Base-by-base conservation (phyloP, 2,113 vertebrate genomes). In the Thomomys bottae region DNA sequence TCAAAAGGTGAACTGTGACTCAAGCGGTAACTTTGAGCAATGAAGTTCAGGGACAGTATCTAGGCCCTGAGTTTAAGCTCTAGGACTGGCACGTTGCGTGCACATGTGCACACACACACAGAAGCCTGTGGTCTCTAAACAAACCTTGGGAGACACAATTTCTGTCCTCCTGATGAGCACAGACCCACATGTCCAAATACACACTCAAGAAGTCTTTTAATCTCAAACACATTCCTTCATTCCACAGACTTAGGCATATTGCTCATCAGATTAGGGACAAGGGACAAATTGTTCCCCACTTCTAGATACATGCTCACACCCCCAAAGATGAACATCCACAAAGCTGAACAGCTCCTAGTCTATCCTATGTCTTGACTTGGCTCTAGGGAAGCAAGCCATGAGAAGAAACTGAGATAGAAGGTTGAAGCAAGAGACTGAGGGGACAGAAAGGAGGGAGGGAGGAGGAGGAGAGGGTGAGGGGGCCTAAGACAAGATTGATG, bases 401-500 rank as follows among this genome's bases (percentile, higher is more conserved):
- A 30, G 32, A 28, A n/a, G 68, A 90, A 94, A 71, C 38, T 6
- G 36, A 92, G 77, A 59, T 18, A 80, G 86, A 87, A 87, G 87
- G 85, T 88, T 94, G 88, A 91, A 88, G 75, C 66, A 32, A 77
- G 84, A 91, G 87, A 73, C 91, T 77, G 82, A 80, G 93, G 91
- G 87, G 87, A 92, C 23, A 61, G 71, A 61, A 59, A 86, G 68
- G 57, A 42, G 59, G 82, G 89, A 54, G 49, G 91, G 61, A 36
- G n/a, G 77, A 84, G 95, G 90, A 96, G 94, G 93, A 94, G 97
- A 97, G 95, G 96, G 94, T 76, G 82, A 97, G 95, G 77, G 93
- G 64, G 95, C 93, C 97, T 96, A 10, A 88, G 96, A 97, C 96
- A 98, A 98, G 98, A 98, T 98, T 98, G 98, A 98, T 98, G 96